A percentile compares a stretch with the other conserved stretches of the same genome.
Conservation (phyloP, 2,888 invertebrate species). For the Malachius bipustulatus region DNA sequence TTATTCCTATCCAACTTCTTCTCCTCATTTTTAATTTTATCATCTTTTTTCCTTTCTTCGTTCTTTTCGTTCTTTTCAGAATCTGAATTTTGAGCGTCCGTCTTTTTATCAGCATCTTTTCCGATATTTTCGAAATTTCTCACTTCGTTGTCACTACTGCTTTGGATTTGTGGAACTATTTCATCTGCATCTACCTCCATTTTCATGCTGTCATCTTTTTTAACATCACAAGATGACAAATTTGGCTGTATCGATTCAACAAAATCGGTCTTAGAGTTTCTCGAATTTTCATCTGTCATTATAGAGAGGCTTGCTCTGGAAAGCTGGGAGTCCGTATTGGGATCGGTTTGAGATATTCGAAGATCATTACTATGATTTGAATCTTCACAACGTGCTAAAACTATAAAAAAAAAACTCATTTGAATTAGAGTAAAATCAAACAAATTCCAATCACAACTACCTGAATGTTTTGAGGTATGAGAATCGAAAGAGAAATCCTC, state of each 20-base stretch:
- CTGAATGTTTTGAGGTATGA: conserved; percentile 45
- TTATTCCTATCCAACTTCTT: conserved; percentile 27
- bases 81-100: conserved; percentile 15
- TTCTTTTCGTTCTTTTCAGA: conserved; percentile 14
- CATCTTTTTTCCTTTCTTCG: conserved; percentile 17
- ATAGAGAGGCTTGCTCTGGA: too few relatives aligned
- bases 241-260: too few relatives aligned
- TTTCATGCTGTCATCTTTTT: neutral
- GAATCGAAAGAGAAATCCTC: conserved; percentile 47
- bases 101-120: conserved; percentile 17
- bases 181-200: neutral
- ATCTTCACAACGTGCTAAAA: conserved; percentile 23
- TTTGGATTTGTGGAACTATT: conserved; percentile 5
- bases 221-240: neutral
- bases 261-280: too few relatives aligned
- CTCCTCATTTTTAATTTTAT: conserved; percentile 15
- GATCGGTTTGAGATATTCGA: too few relatives aligned
- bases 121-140: conserved; percentile 17
- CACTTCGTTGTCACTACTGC: conserved; percentile 17
- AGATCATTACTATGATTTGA: conserved; percentile 31
- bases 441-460: conserved; percentile 15
- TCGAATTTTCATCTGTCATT: too few relatives aligned
- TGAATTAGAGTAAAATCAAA: neutral
- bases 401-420: conserved; percentile 3
- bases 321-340: too few relatives aligned